Evolutionary conservation across 1,140 invertebrate species (phyloP).

Genomic region (Octopus bimaculoides): DNA sequence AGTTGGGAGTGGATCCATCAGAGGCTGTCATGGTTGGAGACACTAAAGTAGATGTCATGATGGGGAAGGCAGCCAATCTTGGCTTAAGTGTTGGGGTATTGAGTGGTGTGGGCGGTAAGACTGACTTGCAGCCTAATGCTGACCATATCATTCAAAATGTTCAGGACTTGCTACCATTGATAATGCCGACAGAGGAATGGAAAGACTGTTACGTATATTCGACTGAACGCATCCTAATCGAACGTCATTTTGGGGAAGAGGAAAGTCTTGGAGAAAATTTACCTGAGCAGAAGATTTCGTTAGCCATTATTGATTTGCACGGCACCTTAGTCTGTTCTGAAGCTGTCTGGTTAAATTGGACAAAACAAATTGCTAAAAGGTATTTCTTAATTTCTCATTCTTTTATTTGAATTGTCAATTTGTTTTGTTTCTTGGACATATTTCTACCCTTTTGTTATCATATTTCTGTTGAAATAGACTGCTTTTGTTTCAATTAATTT

Average conservation of each 20-base stretch:
- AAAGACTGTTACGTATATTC: constrained; percentile 42
- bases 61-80: constrained; percentile 57
- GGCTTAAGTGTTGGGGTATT: constrained; percentile 58
- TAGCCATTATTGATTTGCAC: constrained; percentile 61
- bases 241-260: constrained; percentile 24
- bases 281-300: constrained; percentile 21
- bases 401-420: too few relatives aligned
- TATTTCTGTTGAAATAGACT: too few relatives aligned
- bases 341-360: constrained; percentile 49
- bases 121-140: constrained; percentile 42
- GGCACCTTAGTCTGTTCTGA: constrained; percentile 59
- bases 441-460: too few relatives aligned
- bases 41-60: constrained; percentile 58
- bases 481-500: too few relatives aligned
- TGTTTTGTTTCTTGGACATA: too few relatives aligned
- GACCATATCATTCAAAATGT: constrained; percentile 47
- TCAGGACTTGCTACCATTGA: constrained; percentile 46
- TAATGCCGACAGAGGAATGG: constrained; percentile 44
- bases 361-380: constrained; percentile 38
- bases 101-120: constrained; percentile 45
- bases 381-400: constrained; percentile 10
- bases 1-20: constrained; percentile 52
- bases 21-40: constrained; percentile 60
- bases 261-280: neutral
- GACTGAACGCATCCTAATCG: constrained; percentile 39